phyloP scores from a whole-genome alignment of 2,797 vertebrate genomes.

The Hybognathus amarus region DNA sequence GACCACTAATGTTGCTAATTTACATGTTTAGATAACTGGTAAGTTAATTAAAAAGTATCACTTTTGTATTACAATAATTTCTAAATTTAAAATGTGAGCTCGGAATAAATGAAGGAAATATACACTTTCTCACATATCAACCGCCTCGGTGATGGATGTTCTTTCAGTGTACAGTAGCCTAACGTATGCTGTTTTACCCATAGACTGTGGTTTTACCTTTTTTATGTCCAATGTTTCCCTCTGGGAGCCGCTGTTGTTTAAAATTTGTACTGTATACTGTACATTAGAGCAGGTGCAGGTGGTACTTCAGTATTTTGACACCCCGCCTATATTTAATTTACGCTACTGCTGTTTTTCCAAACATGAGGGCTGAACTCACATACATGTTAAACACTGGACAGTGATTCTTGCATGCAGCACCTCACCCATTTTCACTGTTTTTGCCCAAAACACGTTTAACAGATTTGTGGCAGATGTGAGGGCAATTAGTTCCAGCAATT shows the following conservation, averaged over 20 bases:
- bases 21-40: neutral
- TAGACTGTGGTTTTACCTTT: too few species aligned
- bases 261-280: neutral
- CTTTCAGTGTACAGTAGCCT: neutral
- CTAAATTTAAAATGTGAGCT: neutral
- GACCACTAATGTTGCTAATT: neutral
- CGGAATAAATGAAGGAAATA: neutral
- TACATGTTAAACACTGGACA: neutral
- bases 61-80: neutral
- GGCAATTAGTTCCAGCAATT: conserved; percentile 25
- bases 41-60: too few species aligned
- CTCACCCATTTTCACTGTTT: conserved; percentile 5
- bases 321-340: conserved; percentile 5
- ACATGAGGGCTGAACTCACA: neutral
- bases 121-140: neutral
- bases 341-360: conserved; percentile 22
- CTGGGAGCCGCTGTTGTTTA: conserved; percentile 56
- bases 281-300: conserved; percentile 39
- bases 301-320: neutral
- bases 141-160: neutral
- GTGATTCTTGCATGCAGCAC: conserved; percentile 16
- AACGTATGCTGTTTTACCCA: neutral
- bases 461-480: conserved; percentile 51
- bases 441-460: conserved; percentile 29
- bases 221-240: conserved; percentile 30